These are phyloP conservation scores for Cyprinodon tularosa DNA, from an alignment of 2,113 vertebrate species.

Conservation along the genomic window DNA sequence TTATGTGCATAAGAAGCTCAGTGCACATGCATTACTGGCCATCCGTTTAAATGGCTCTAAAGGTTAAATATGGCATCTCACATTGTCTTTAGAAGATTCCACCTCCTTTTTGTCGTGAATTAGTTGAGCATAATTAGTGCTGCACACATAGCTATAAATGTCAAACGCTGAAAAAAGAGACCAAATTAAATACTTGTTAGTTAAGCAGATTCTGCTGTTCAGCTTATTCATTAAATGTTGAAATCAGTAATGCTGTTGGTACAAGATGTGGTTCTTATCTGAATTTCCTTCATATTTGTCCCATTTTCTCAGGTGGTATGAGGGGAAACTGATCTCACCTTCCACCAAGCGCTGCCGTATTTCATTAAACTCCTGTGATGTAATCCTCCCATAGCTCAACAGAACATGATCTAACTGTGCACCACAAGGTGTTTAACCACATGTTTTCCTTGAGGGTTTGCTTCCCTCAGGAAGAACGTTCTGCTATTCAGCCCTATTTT, in stretches of 20 bases:
- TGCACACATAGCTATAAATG: background rate
- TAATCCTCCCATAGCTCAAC: background rate
- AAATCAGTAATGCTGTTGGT: background rate
- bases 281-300: background rate
- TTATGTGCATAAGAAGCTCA: constrained; percentile 10
- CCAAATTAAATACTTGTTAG: background rate
- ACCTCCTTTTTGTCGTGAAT: background rate
- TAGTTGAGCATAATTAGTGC: background rate
- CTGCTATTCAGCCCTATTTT: no score
- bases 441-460: no score
- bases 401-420: constrained; percentile 10
- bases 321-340: background rate
- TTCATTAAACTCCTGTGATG: background rate
- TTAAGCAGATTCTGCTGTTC: background rate
- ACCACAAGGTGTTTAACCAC: background rate
- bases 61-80: constrained; percentile 9
- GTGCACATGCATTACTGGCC: background rate
- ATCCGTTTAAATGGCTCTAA: background rate
- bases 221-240: background rate
- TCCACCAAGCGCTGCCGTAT: no score
- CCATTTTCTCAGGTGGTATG: background rate
- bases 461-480: no score
- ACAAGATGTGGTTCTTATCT: background rate
- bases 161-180: background rate
- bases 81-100: background rate